Conservation (phyloP, 1,140 invertebrate genomes). For the Manduca sexta region DNA sequence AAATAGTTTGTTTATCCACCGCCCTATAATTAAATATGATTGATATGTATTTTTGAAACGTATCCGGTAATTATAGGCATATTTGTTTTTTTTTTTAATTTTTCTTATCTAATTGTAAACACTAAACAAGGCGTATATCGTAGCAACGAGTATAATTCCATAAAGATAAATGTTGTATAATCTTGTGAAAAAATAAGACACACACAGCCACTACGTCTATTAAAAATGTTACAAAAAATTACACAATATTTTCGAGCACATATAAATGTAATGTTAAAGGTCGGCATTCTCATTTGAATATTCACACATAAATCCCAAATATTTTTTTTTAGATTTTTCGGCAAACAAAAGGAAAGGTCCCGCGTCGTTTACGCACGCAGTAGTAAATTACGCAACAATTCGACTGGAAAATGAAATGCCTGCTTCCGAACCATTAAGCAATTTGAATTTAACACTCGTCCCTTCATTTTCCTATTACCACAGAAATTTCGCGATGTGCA, state of each 20-base stretch:
- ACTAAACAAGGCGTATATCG: too few relatives aligned
- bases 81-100: too few relatives aligned
- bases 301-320: constrained; percentile 1
- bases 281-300: not conserved
- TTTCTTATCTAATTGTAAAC: too few relatives aligned
- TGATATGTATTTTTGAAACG: not conserved
- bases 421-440: constrained; percentile 68
- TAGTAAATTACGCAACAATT: constrained; percentile 65
- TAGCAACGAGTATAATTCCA: too few relatives aligned
- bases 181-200: too few relatives aligned
- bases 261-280: not conserved
- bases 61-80: not conserved
- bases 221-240: too few relatives aligned
- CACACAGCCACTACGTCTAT: too few relatives aligned
- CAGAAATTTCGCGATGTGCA: constrained; percentile 33
- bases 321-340: constrained; percentile 1
- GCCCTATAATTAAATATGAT: not conserved
- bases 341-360: constrained; percentile 47
- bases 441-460: constrained; percentile 71
- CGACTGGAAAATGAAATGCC: constrained; percentile 71
- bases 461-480: constrained; percentile 65
- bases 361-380: constrained; percentile 52
- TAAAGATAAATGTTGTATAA: too few relatives aligned
- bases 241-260: too few relatives aligned
- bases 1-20: constrained; percentile 47